phyloP scores from a whole-genome alignment of 2,113 vertebrate species.

The Prietella phreatophila region DNA sequence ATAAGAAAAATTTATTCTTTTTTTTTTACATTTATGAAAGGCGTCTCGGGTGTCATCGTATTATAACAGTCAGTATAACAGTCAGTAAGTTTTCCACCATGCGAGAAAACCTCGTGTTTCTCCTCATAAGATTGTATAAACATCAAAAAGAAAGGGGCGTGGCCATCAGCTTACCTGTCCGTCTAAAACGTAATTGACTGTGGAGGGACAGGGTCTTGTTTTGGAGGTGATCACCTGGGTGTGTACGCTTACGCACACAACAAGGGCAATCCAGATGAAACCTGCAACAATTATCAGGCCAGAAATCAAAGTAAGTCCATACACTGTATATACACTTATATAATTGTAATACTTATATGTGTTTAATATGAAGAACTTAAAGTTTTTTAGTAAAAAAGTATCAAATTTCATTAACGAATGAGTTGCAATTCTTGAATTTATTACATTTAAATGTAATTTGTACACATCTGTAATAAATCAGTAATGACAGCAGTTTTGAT shows the following conservation, averaged over 20 bases:
- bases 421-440: background rate
- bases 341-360: background rate
- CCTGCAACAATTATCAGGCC: conserved; percentile 64
- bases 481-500: background rate
- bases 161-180: conserved; percentile 81
- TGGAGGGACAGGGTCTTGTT: conserved; percentile 72
- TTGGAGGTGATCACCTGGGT: conserved; percentile 74
- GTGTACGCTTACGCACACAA: conserved; percentile 79
- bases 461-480: background rate
- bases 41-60: background rate
- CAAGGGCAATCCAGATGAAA: conserved; percentile 80
- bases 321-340: background rate
- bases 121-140: conserved; percentile 78
- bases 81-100: background rate
- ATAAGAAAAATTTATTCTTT: background rate
- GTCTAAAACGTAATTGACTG: conserved; percentile 85
- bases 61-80: background rate
- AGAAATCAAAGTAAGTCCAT: conserved; percentile 73
- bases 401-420: background rate
- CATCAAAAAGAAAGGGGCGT: conserved; percentile 80
- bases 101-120: background rate
- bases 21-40: background rate
- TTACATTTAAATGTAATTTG: background rate
- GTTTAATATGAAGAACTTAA: background rate
- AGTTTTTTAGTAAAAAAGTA: background rate